Evolutionary conservation across 1,140 invertebrate genomes (phyloP).

Genomic region (Eubasilissa regina): DNA sequence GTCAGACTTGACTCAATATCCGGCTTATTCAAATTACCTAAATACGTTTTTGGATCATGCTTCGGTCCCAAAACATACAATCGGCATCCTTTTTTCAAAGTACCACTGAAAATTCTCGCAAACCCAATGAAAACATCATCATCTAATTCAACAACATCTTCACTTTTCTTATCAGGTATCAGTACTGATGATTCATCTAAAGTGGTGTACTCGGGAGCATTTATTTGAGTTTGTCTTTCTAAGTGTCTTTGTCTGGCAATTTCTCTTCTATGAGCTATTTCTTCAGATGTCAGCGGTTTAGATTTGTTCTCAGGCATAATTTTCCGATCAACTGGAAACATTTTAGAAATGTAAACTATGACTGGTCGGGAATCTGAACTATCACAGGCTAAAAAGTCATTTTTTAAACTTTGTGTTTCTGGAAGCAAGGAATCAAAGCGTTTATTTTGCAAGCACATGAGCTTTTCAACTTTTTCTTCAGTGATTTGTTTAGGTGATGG

Average conservation of each 20-base stretch:
- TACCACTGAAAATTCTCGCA: conserved; percentile 94
- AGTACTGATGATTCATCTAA: conserved; percentile 65
- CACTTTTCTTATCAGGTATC: conserved; percentile 63
- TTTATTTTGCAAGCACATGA: conserved; percentile 81
- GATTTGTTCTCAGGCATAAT: conserved; percentile 81
- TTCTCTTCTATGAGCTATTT: conserved; percentile 82
- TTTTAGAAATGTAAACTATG: conserved; percentile 96
- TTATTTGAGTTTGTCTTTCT: conserved; percentile 68
- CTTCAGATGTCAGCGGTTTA: conserved; percentile 82
- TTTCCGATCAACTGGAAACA: conserved; percentile 87
- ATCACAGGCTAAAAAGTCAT: conserved; percentile 83
- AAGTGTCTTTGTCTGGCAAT: conserved; percentile 78
- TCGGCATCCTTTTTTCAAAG: conserved; percentile 82
- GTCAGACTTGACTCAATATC: conserved; percentile 73
- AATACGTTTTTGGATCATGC: conserved; percentile 84
- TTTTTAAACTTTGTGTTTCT: conserved; percentile 83
- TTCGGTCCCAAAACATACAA: conserved; percentile 92
- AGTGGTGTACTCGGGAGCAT: conserved; percentile 71
- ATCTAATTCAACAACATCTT: conserved; percentile 66
- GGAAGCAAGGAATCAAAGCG: conserved; percentile 80
- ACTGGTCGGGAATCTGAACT: conserved; percentile 79
- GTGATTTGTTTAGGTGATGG: conserved; percentile 87
- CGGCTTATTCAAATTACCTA: conserved; percentile 65
- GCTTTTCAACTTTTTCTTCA: conserved; percentile 81
- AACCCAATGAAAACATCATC: conserved; percentile 91